phyloP scores from a whole-genome alignment of 2,113 vertebrate genomes.

The Scortum barcoo region DNA sequence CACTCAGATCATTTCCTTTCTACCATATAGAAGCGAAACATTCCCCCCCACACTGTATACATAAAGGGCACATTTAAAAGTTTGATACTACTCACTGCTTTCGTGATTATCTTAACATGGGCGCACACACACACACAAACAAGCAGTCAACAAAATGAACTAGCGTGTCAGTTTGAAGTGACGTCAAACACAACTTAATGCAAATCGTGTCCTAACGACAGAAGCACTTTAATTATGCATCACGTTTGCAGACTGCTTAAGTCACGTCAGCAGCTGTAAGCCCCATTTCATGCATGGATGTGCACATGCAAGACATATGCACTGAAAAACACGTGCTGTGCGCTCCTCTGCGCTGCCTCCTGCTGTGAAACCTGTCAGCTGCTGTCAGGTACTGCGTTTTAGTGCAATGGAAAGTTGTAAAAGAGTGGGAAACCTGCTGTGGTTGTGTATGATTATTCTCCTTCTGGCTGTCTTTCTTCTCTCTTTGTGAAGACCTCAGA shows the following conservation, averaged over 20 bases:
- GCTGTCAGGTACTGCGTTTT: slow-evolving; percentile 53
- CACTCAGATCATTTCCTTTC: slow-evolving; percentile 8
- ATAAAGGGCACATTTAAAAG: slow-evolving; percentile 7
- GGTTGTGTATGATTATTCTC: slow-evolving; percentile 44
- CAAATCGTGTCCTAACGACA: slow-evolving; percentile 32
- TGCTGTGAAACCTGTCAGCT: slow-evolving; percentile 51
- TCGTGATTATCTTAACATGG: slow-evolving; percentile 7
- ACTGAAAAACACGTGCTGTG: slow-evolving; percentile 16
- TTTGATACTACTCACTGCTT: neutral
- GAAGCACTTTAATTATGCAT: slow-evolving; percentile 52
- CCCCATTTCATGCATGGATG: slow-evolving; percentile 57
- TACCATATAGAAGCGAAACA: slow-evolving; percentile 9
- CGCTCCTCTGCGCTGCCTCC: slow-evolving; percentile 33
- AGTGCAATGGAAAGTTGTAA: slow-evolving; percentile 36
- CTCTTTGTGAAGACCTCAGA: slow-evolving; percentile 48
- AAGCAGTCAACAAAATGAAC: neutral
- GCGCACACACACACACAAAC: slow-evolving; percentile 1
- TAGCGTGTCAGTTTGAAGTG: neutral
- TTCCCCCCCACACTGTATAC: neutral
- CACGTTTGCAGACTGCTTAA: neutral
- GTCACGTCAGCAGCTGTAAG: slow-evolving; percentile 44
- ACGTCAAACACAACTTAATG: slow-evolving; percentile 31
- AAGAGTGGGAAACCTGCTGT: slow-evolving; percentile 41
- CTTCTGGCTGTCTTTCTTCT: slow-evolving; percentile 43
- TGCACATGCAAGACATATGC: slow-evolving; percentile 41